These are phyloP conservation scores for Deroptyus accipitrinus DNA, from an alignment of 2,113 vertebrate genomes.

Conservation along the genomic window DNA sequence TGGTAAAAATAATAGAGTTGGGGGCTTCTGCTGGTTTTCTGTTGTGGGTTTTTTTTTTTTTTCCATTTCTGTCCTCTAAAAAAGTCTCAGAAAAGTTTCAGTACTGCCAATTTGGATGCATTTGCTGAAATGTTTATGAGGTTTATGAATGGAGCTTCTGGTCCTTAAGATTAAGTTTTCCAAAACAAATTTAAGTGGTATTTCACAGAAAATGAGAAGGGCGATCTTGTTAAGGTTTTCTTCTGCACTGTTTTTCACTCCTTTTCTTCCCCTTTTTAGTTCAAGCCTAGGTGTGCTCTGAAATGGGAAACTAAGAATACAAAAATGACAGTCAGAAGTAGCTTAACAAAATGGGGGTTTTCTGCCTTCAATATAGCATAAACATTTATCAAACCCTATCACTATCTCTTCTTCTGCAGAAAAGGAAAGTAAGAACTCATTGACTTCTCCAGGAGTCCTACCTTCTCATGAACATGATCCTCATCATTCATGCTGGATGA, in stretches of 20 bases:
- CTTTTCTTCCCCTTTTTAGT: background rate
- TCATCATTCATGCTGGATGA: background rate
- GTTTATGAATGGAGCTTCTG: constrained; percentile 16
- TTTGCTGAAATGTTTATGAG: constrained; percentile 36
- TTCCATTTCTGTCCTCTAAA: background rate
- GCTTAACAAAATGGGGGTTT: background rate
- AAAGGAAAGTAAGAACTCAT: background rate
- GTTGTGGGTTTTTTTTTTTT: background rate
- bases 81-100: background rate
- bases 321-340: background rate
- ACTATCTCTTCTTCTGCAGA: background rate
- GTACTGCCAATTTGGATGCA: background rate
- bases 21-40: background rate
- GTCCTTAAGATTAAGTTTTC: constrained; percentile 11
- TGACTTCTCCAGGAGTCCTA: background rate
- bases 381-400: background rate
- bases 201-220: constrained; percentile 8
- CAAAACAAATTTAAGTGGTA: background rate
- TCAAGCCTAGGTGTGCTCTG: background rate
- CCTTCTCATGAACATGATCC: background rate
- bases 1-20: background rate
- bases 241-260: background rate
- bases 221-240: background rate
- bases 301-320: background rate
- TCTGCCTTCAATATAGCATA: background rate